Base-by-base conservation (phyloP, 2,888 invertebrate genomes). In the Folsomia candida region DNA sequence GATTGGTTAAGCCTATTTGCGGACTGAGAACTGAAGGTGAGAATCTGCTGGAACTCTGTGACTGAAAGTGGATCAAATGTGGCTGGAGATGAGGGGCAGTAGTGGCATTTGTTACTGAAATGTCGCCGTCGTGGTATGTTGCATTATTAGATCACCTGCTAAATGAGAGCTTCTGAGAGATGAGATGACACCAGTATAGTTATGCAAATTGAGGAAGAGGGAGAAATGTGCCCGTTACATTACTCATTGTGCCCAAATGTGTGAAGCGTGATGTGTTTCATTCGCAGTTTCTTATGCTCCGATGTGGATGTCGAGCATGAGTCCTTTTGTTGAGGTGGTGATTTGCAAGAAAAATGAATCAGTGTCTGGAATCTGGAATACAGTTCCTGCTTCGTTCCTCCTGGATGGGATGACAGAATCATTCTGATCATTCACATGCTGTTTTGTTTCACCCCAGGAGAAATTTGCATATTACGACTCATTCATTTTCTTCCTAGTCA, bases 321-420 rank as follows among this genome's bases (percentile, higher is more conserved):
- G 54, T 54, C 22, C 14, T 37, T 37, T 37, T 37, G 68, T n/a
- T 61, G 26, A 25, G 63, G 69, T 69, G 63, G 69, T 69, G 69
- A 69, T 69, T 69, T 69, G 69, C 66, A 69, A 66, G 69, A 69
- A 65, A 69, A 64, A 65, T 65, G 54, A 54, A 54, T 54, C 37
- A 37, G 37, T 37, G 37, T 37, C 37, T 37, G 14, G 14, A 37
- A 37, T 37, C 37, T 37, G 37, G 37, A 37, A 37, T 14, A 37
- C 14, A 37, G 37, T 37, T 37, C 37, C 37, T 37, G 14, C 14
- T 37, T 37, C 37, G 6, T 37, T n/a, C 4, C 37, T 37, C 6
- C 6, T 37, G 37, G 37, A 51, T 62, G 63, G 61, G 63, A 62
- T 62, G 62, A 62, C 62, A 29, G 28, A 58, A 28, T 54, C 57